Base-by-base conservation (phyloP, 2,797 vertebrate genomes). In the Syncerus caffer region DNA sequence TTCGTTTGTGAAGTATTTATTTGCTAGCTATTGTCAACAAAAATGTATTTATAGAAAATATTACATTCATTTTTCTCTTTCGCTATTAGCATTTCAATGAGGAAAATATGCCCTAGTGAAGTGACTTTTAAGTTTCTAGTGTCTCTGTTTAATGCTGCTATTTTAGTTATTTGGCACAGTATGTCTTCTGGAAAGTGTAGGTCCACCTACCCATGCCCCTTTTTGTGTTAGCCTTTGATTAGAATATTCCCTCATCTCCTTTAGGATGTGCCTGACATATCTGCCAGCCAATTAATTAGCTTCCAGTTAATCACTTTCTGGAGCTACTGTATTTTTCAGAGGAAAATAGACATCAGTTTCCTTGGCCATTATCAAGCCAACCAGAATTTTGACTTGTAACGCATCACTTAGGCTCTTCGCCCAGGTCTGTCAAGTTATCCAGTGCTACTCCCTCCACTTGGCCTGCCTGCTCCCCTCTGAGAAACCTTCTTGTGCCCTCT, bases 1-100 rank as follows among this genome's bases (percentile, higher is more conserved):
- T 67, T 92, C n/a, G 38, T 74, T 96, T 84, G 45, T 95, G 27
- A 97, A 89, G n/a, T 71, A 67, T 93, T 92, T 88, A 80, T 78
- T 89, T 62, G 1, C 23, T 58, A 80, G 10, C 55, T 85, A 79
- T 80, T 47, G 9, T 62, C 23, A 95, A 93, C 23, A 88, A 90
- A 89, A 64, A 76, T 85, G 38, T 79, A 58, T 38, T 90, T 76
- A n/a, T 38, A 76, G 3, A 14, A 84, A 93, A 79, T 57, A 23
- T 27, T 91, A 7, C 29, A 45, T 89, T 67, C 23, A 34, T 93
- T 85, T 80, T 80, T 78, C 47, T 83, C 21, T 91, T 74, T 89
- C 64, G 42, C 89, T 92, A 42, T 74, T 90, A 60, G 4, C 19
- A 90, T 94, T 85, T 92, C 47, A 27, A 4, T 60, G n/a, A 19